Evolutionary conservation across 2,113 vertebrate genomes (phyloP).

Genomic region (Zosterops lateralis): DNA sequence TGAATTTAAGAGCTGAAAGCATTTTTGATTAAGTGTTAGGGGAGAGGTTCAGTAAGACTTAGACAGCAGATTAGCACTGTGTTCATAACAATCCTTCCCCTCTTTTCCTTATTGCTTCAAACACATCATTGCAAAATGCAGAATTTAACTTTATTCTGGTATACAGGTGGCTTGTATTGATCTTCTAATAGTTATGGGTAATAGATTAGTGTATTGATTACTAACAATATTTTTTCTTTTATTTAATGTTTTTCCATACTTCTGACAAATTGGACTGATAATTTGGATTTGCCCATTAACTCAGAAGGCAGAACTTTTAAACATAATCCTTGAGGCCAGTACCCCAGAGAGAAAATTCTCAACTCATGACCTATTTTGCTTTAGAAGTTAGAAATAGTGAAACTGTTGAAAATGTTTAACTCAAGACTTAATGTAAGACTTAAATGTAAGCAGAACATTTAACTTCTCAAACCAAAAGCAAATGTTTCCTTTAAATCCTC

Average conservation of each 20-base stretch:
- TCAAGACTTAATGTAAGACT: neutral
- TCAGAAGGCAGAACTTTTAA: neutral
- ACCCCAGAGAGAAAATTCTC: neutral
- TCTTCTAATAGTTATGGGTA: conserved; percentile 3
- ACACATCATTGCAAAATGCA: conserved; percentile 55
- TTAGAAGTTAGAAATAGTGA: neutral
- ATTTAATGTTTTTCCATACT: neutral
- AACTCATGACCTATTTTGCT: neutral
- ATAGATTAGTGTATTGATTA: neutral
- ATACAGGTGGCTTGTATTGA: neutral
- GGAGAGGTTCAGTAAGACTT: conserved; percentile 66
- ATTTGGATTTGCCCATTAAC: neutral
- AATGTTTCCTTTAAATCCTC: neutral
- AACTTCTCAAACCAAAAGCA: neutral
- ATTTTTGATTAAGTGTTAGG: conserved; percentile 74
- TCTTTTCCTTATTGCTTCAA: conserved; percentile 69
- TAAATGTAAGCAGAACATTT: neutral
- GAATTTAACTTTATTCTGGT: conserved; percentile 63
- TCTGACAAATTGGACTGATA: neutral
- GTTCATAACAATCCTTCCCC: conserved; percentile 60
- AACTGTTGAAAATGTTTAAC: neutral
- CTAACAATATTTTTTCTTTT: conserved; percentile 15
- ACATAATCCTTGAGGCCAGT: neutral
- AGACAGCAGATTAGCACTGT: conserved; percentile 69
- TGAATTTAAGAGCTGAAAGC: conserved; percentile 77